phyloP scores from a whole-genome alignment of 2,797 vertebrate genomes.

The Ptychadena robeensis region DNA sequence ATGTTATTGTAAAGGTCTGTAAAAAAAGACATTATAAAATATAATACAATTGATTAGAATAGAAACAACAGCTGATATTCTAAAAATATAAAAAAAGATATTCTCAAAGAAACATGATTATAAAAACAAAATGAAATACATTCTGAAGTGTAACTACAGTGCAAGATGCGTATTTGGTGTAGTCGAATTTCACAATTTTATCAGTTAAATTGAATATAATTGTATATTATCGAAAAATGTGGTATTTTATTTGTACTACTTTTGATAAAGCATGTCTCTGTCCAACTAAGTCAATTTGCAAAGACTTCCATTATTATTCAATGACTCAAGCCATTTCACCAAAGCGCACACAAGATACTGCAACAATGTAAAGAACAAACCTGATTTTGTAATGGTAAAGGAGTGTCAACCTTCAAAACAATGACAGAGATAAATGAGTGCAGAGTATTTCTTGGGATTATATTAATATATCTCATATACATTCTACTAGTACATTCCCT shows the following conservation, averaged over 20 bases:
- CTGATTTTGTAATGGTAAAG: slow-evolving; percentile 18
- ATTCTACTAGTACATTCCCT: slow-evolving; percentile 15
- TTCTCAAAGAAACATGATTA: neutral
- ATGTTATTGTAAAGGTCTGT: no score
- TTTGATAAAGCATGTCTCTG: neutral
- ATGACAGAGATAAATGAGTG: slow-evolving; percentile 38
- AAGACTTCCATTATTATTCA: neutral
- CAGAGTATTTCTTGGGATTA: slow-evolving; percentile 15
- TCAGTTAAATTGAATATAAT: neutral
- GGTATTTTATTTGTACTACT: neutral
- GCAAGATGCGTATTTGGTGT: neutral
- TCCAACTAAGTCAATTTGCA: neutral
- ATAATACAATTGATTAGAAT: no score
- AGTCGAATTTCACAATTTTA: neutral
- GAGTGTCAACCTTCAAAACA: slow-evolving; percentile 37
- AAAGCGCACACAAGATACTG: neutral
- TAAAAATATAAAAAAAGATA: no score
- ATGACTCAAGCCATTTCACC: neutral
- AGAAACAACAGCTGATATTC: no score
- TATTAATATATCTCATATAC: slow-evolving; percentile 34
- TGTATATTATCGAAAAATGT: neutral
- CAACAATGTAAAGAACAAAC: slow-evolving; percentile 14
- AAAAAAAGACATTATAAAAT: no score
- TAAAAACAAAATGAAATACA: neutral
- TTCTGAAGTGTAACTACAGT: neutral